Base-by-base conservation (phyloP, 1,140 invertebrate genomes). In the Nasonia giraulti region DNA sequence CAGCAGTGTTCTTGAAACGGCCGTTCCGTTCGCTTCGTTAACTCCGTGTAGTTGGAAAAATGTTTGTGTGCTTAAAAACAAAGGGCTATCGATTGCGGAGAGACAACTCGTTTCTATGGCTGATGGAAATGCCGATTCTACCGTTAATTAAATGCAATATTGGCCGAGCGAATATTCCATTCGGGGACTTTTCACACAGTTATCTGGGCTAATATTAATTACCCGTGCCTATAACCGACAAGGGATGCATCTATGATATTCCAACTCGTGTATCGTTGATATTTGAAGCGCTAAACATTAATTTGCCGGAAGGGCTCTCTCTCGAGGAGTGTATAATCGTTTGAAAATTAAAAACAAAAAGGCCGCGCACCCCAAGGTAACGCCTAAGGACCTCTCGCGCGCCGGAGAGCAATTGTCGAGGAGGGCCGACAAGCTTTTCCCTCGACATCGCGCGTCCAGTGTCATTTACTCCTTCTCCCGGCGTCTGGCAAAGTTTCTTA, bases 401-500 rank as follows among this genome's bases (percentile, higher is more conserved):
- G 5, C 33, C 6, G 55, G n/a, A 62, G 55, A 62, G 55, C 55
- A 71, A 31, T 71, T 71, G 68, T 31, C 68, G 23, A 69, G 40
- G 66, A 69, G 40, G 23, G 66, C 2, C 27, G 68, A 71, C 68
- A n/a, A 71, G 68, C 68, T 71, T 71, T n/a, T 17, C 55, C 17
- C 14, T 20, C 31, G 23, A 31, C 27, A n/a, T 71, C 55, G 33
- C 33, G 55, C 33, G 55, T 62, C 55, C 68, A 71, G 68, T 71
- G 14, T 10, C 31, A 33, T 71, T 33, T 33, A 33, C 31, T 71
- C 68, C 27, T 71, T 62, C 55, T 62, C 6, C 20, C 17, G 55
- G 14, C 17, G 55, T 31, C 68, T 71, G 68, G 12, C 75, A 85
- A 88, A 86, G 73, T 88, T 80, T 73, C 79, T 37, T 77, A 68